Evolutionary conservation across 2,113 vertebrate genomes (phyloP), one percentile per base, ranked within the genome.

Genomic region (Melanerpes aurifrons): DNA sequence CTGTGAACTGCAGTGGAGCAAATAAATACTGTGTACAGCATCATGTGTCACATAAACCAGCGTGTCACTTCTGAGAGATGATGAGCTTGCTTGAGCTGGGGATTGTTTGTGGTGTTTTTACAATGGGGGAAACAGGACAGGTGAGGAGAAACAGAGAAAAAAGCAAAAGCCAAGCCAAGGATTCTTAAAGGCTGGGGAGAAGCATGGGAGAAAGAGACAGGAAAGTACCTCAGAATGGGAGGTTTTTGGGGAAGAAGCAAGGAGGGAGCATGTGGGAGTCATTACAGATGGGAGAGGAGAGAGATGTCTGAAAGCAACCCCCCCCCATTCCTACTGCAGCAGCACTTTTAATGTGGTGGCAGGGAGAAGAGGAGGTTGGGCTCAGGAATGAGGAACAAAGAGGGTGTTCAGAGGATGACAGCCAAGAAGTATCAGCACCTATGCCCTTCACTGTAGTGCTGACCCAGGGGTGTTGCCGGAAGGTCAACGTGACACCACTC

Each of bases 1-100:
- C 95, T 97, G 96, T 97, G 95, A 97, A 96, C 69, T 95, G 83
- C 94, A 92, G 67, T 70, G 86, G 91, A 97, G 82, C 90, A 95
- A 98, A 97, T 98, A 98, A 98, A 98, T 73, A 83, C 58, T n/a
- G 37, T 93, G 69, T 94, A 93, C 59, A 89, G 86, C 91, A 92
- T 80, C 62, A 43, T 47, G 37, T 58, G 57, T 70, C n/a, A 54
- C 78, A 76, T 96, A 70, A 88, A 43, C 13, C 63, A 74, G 25
- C 89, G 35, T 64, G 96, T 96, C 58, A 50, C 74, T 43, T 82
- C 67, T 48, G 61, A 74, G 31, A 75, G 29, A 17, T 61, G 8
- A 32, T 24, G 35, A 54, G 21, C 68, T 70, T 91, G n/a, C 73
- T 83, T 84, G 67, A 67, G 83, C 76, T 26, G 11, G 6, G 17